Conservation (phyloP, 2,888 invertebrate species). For the Cyclophora punctaria region DNA sequence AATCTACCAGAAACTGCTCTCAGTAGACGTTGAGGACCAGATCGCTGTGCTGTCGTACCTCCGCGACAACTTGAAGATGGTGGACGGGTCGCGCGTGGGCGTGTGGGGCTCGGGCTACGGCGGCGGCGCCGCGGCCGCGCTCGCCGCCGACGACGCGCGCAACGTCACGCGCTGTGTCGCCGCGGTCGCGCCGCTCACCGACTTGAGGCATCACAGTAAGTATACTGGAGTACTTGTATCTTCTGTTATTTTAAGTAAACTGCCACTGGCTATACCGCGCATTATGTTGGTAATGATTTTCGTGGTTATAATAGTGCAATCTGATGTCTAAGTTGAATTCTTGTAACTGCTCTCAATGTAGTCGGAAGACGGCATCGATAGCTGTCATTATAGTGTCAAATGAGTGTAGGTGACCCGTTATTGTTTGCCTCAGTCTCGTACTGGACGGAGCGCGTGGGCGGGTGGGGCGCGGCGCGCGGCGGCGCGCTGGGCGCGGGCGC, state of each 20-base stretch:
- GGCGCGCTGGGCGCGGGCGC: slow-evolving; percentile 84
- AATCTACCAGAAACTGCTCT: slow-evolving; percentile 82
- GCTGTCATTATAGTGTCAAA: too few species aligned
- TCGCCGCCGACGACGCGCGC: slow-evolving; percentile 83
- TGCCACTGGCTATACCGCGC: too few species aligned
- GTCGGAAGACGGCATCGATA: too few species aligned
- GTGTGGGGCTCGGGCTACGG: slow-evolving; percentile 93
- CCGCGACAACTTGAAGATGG: slow-evolving; percentile 85
- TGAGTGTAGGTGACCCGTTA: slow-evolving; percentile 21
- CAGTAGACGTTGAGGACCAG: slow-evolving; percentile 86
- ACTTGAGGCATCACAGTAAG: slow-evolving; percentile 86
- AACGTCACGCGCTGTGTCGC: slow-evolving; percentile 89
- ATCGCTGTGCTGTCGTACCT: slow-evolving; percentile 82
- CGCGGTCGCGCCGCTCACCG: slow-evolving; percentile 90
- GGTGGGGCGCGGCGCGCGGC: slow-evolving; percentile 84
- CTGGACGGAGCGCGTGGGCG: slow-evolving; percentile 93
- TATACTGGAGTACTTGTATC: slow-evolving; percentile 7
- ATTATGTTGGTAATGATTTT: too few species aligned
- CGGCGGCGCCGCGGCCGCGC: slow-evolving; percentile 87
- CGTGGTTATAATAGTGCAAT: too few species aligned
- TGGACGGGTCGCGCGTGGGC: slow-evolving; percentile 86
- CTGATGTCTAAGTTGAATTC: too few species aligned
- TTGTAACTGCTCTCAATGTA: too few species aligned
- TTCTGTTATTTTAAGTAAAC: too few species aligned
- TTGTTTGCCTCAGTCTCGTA: slow-evolving; percentile 73